phyloP scores from a whole-genome alignment of 2,113 vertebrate species.

The Bubo bubo region DNA sequence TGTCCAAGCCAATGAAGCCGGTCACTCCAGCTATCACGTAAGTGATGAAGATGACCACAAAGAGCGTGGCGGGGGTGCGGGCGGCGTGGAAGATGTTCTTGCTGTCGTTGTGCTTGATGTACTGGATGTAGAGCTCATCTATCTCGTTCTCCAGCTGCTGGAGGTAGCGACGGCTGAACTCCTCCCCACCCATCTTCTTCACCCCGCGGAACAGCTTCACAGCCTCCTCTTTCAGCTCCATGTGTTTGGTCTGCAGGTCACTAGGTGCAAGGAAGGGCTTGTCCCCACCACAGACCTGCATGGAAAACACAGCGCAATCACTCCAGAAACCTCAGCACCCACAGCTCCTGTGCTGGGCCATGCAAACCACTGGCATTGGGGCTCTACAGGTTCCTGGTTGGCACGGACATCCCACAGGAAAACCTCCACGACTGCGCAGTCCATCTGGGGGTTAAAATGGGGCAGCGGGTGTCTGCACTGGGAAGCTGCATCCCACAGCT shows the following conservation, averaged over 20 bases:
- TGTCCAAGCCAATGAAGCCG: slow-evolving; percentile 94
- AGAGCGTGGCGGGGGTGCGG: slow-evolving; percentile 96
- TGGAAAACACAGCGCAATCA: not conserved
- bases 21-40: slow-evolving; percentile 95
- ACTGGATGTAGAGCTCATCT: slow-evolving; percentile 96
- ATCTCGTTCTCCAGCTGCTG: slow-evolving; percentile 94
- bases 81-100: slow-evolving; percentile 99
- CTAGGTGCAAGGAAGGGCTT: slow-evolving; percentile 93
- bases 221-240: slow-evolving; percentile 86
- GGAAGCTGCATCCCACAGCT: not conserved
- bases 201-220: slow-evolving; percentile 90
- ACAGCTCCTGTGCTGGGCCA: not conserved
- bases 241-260: slow-evolving; percentile 89
- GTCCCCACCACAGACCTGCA: slow-evolving; percentile 93
- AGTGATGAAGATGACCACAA: slow-evolving; percentile 98
- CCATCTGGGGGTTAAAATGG: not conserved
- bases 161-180: slow-evolving; percentile 96
- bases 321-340: not conserved
- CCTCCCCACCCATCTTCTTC: slow-evolving; percentile 99
- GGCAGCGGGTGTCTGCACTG: not conserved
- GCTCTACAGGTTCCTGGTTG: not conserved
- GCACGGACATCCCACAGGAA: accelerated
- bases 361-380: not conserved
- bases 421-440: accelerated
- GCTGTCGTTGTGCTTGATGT: slow-evolving; percentile 99